Conservation (phyloP, 2,797 vertebrate species). For the Gallinago stenura region DNA sequence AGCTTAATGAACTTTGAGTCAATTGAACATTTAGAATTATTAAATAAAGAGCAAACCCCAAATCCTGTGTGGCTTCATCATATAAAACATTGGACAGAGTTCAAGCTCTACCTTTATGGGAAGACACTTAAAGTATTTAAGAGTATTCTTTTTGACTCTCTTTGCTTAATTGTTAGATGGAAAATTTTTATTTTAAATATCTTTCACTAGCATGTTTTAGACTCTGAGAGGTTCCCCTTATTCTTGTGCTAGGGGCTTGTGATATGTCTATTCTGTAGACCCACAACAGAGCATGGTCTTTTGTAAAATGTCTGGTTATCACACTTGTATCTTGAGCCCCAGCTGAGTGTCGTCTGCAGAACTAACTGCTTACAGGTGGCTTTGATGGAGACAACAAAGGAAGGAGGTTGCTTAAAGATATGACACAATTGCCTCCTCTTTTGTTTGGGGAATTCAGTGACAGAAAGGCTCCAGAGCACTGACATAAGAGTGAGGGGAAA, state of each 20-base stretch:
- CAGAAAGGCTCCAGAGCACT: background rate
- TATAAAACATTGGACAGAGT: background rate
- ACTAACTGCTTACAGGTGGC: background rate
- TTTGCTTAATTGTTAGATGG: background rate
- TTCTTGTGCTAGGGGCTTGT: background rate
- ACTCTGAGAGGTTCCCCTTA: background rate
- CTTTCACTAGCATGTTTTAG: background rate
- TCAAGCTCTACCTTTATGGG: background rate
- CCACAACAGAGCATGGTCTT: background rate
- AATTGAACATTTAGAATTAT: background rate
- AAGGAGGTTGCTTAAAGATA: background rate
- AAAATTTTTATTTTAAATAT: background rate
- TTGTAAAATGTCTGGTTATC: background rate
- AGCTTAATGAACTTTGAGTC: background rate
- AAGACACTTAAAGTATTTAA: background rate
- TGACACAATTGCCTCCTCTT: accelerated
- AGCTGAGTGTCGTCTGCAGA: background rate
- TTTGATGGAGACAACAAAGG: background rate
- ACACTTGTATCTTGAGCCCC: background rate
- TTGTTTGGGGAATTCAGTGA: background rate
- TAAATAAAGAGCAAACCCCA: background rate
- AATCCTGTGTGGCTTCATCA: background rate
- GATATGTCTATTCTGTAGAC: background rate
- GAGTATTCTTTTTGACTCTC: background rate
- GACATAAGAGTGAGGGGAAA: accelerated